Base-by-base conservation (phyloP, 2,888 invertebrate species). In the Microplitis manilae region DNA sequence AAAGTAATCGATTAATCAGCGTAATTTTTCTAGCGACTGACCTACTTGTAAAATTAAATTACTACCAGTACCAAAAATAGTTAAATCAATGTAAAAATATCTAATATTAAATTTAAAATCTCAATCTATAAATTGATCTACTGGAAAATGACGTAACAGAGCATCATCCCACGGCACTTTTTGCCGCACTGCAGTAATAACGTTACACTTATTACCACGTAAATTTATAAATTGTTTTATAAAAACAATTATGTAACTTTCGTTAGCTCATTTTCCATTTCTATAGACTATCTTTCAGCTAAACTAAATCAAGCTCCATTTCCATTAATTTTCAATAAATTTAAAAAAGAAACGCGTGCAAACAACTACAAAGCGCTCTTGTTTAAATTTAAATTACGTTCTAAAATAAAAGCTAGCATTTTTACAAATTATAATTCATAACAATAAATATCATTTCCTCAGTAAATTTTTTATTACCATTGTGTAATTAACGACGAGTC, bases 141-240 rank as follows among this genome's bases (percentile, higher is more conserved):
- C 50, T 50, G 50, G 50, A 50, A 50, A 50, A 50, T 68, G 68
- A 68, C 50, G 68, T 41, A 41, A 68, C 68, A 68, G 59, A 62
- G 67, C 38, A 61, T 62, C 9, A 67, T 68, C 62, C 17, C 59
- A 64, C 68, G 50, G 40, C 68, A 73, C 73, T 72, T 61, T 41
- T 68, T 50, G 68, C 62, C 77, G 68, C 73, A 73, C 68, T 73
- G 73, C 77, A 72, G 68, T 65, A 62, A 38, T 50, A 13, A 50
- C 50, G 13, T 50, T 50, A 13, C 50, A 50, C 50, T 50, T 50
- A 13, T 50, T 50, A 50, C 50, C 50, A 50, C 50, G 8, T 2
- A 9, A 41, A 41, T 41, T 41, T 41, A 30, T 30, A 9, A 67
- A 50, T 65, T 71, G 5, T 30, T 62, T 73, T 20, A 64, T 65